Base-by-base conservation (phyloP, 2,113 vertebrate species). In the Lasiurus cinereus region DNA sequence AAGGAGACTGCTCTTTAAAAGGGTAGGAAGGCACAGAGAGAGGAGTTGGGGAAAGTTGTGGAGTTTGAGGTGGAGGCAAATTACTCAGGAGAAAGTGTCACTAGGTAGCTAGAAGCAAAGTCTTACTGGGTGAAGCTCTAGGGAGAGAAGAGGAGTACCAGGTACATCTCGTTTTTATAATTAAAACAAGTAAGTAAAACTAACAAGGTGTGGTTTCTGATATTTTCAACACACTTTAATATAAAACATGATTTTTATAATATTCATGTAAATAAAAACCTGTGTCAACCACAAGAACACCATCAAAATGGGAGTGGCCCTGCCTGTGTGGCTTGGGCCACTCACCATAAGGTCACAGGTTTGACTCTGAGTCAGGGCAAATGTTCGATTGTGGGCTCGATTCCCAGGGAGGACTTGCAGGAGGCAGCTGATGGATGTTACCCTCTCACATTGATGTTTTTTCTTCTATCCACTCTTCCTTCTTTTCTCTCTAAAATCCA, bases 241-340 rank as follows among this genome's bases (percentile, higher is more conserved):
- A 31, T 48, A 9, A 91, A 83, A 59, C 27, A 27, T 72, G 0
- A 82, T 70, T 92, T 90, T 66, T 93, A 48, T 72, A 85, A 70
- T 80, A 91, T 39, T 64, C 50, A n/a, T 56, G 14, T 78, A 89
- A 79, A 5, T 94, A 88, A 93, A 88, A 88, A 48, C 3, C 46
- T n/a, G 33, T 43, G 27, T 74, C 79, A 79, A 70, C 91, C 19
- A 52, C 46, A 4, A 88, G 39, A 82, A n/a, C 36, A 84, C 39
- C 6, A 76, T 78, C 52, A 52, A 90, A 79, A 87, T 73, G 13
- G 13, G 27, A 64, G 62, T 64, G 62, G 29, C 27, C 62, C 62
- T 64, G 27, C 62, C 24, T 29, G 62, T 64, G 62, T 64, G 62
- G 27, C 12, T 64, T 5, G 12, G 62, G 2, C 27, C 62, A 31